Evolutionary conservation across 2,113 vertebrate species (phyloP), one percentile per base, ranked within the genome.

Genomic region (Taxidea taxus): DNA sequence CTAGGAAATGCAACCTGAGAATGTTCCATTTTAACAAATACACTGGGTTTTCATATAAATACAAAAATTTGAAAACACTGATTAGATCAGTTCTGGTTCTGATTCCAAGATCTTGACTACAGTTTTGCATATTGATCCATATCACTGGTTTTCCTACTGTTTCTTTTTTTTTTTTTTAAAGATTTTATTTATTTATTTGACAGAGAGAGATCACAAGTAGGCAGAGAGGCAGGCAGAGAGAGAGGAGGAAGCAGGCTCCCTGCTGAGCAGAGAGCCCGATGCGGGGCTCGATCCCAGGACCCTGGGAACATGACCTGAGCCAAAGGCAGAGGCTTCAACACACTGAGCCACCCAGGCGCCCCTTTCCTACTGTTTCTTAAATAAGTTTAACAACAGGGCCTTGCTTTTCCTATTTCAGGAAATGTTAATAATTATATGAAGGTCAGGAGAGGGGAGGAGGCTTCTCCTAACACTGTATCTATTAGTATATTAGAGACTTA

Each of bases 341-440:
- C n/a, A n/a, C n/a, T n/a, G n/a, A n/a, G n/a, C n/a, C n/a, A n/a
- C n/a, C n/a, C n/a, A n/a, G n/a, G n/a, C n/a, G n/a, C n/a, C n/a
- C n/a, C n/a, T 87, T 77, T 88, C 56, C 58, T 87, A 58, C 16
- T 75, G 37, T 62, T 84, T 77, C 49, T 94, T 90, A 64, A 92
- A 96, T 92, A 85, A 91, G 7, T 56, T 68, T 84, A 93, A 58
- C 58, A 82, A n/a, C 14, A 85, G 47, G 39, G 9, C 1, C 70
- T 78, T 82, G n/a, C 34, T 51, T 88, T 95, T 87, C 16, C 39
- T 88, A 37, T 90, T 92, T 95, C 83, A 88, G 75, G 31, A 94
- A 97, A 94, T 62, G 27, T 87, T 96, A 91, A 72, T 72, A 72
- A 94, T 44, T 68, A 10, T 42, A 39, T 62, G 37, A 68, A 34